Evolutionary conservation across 2,797 vertebrate genomes (phyloP), one percentile per base, ranked within the genome.

Genomic region (Sorex maritimensis): DNA sequence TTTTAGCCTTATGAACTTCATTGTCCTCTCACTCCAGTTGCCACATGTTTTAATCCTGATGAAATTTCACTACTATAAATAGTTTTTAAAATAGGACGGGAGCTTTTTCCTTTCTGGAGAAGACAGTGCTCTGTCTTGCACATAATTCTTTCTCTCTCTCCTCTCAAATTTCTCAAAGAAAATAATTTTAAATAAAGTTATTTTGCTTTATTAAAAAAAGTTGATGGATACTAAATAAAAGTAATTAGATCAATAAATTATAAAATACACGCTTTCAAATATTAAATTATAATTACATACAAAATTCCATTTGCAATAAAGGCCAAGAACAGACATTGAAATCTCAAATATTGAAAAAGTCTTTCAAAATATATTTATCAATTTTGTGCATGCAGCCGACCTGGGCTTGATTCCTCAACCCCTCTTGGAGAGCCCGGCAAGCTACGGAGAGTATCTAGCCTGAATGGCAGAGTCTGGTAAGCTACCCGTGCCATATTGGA

Each of bases 31-130:
- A 34, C 19, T 3, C 28, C 24, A 63, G 44, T 24, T 89, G 41
- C n/a, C 30, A 78, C 11, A 65, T 65, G 34, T 71, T 89, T 75
- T 72, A n/a, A 95, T 79, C 63, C 67, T 6, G 77, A 44, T 77
- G n/a, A 77, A n/a, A 95, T 79, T 71, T 61, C 8, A 78, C 26
- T 72, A 30, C 6, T 81, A 58, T 44, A 55, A 58, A 28, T 34
- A 69, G 0, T 9, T 86, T 19, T 65, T 65, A 13, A 72, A 61
- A 77, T 30, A 65, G 6, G 19, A 55, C 58, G 2, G 13, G 19
- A 5, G 0, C 0, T 61, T 61, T 61, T 14, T 61, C 5, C 58
- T 21, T 17, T 61, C 58, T 75, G n/a, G 68, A 61, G 21, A 61
- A 19, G 58, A 2, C 58, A 6, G 21, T 61, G 52, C 21, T 61